Base-by-base conservation (phyloP, 2,797 vertebrate genomes). In the Decapterus maruadsi region DNA sequence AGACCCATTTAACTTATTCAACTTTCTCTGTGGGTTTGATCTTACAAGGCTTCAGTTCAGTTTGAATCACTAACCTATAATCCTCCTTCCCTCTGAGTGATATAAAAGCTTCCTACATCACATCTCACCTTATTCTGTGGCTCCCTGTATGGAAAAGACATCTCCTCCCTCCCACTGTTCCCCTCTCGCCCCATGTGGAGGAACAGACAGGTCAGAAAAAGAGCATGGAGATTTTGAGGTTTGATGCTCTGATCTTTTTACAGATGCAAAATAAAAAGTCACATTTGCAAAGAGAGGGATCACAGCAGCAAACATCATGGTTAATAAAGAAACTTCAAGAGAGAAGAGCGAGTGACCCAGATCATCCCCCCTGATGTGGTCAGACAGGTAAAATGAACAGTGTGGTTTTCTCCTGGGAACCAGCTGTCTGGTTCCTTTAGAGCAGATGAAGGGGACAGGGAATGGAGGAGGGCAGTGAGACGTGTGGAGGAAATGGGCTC, bases 181-280 rank as follows among this genome's bases (percentile, higher is more conserved):
- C 56, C 63, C 10, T 48, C n/a, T 14, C 46, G 68, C 79, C 42
- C 68, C 29, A 53, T 70, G 36, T 77, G 69, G 82, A 34, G 59
- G 34, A 75, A 34, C 65, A 45, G 75, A 79, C 71, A 72, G 82
- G 75, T 83, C 69, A 72, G 55, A 68, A 17, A 84, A 71, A 57
- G 82, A 87, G 69, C 67, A 69, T 19, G 13, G 42, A 73, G 85
- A 84, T 91, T 78, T 29, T 26, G 72, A 84, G 83, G 90, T 78
- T 29, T 26, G 72, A 80, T 82, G n/a, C 81, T 76, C 78, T 72
- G 70, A 81, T 61, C 78, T 75, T 65, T 81, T 86, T 50, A 82
- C 74, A 77, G 66, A 78, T 71, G 67, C 38, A 69, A 17, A 70
- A 38, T n/a, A 40, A 43, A 14, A 14, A 53, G 26, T 26, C 26